Evolutionary conservation across 2,888 invertebrate genomes (phyloP).

Genomic region (Cephus pulcher): DNA sequence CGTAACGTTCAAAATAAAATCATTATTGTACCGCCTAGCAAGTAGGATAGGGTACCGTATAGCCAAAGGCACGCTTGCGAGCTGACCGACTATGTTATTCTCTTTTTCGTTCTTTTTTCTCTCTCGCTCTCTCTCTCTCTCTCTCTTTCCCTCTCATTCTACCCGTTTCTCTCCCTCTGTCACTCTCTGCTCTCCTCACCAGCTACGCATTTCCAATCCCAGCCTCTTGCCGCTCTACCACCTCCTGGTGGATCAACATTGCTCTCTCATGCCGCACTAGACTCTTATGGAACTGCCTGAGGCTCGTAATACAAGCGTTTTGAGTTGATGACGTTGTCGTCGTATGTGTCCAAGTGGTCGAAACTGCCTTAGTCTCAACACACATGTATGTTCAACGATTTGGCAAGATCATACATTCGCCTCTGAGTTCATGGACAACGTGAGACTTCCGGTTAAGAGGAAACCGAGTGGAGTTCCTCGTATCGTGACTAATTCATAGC

Average conservation of each 20-base stretch:
- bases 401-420: not conserved
- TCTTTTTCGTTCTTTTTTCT: not conserved
- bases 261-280: not conserved
- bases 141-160: not conserved
- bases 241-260: not conserved
- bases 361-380: not conserved
- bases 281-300: not conserved
- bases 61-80: constrained; percentile 32
- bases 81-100: constrained; percentile 36
- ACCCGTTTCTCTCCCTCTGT: not conserved
- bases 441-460: constrained; percentile 35
- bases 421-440: constrained; percentile 26
- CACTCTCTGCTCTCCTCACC: not conserved
- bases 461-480: constrained; percentile 43
- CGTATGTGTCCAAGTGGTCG: not conserved
- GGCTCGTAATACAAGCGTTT: not conserved
- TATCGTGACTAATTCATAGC: constrained; percentile 26
- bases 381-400: not conserved
- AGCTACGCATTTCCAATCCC: not conserved
- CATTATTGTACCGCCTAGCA: constrained; percentile 37
- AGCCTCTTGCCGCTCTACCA: not conserved
- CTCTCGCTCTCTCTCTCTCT: not conserved
- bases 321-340: not conserved
- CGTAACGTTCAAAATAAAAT: constrained; percentile 42
- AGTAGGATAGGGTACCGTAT: constrained; percentile 52